phyloP scores from a whole-genome alignment of 2,888 invertebrate species.

The Troilus luridus region DNA sequence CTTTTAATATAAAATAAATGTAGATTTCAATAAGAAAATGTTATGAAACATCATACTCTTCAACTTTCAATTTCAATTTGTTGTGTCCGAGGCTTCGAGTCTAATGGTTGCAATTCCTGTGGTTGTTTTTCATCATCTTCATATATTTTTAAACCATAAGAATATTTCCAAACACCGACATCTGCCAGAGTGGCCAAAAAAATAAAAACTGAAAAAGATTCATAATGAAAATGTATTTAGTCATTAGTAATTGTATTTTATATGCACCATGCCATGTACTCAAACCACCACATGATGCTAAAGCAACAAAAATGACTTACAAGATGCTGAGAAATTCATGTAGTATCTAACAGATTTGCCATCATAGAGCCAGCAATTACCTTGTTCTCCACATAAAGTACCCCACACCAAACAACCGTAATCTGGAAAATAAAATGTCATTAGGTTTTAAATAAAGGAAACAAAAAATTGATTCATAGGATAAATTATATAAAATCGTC shows the following conservation, averaged over 20 bases:
- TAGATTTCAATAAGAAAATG: neutral
- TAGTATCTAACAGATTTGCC: slow-evolving; percentile 67
- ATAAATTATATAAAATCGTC: neutral
- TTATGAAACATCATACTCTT: neutral
- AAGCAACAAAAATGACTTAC: slow-evolving; percentile 64
- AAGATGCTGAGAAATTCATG: slow-evolving; percentile 67
- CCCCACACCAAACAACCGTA: slow-evolving; percentile 70
- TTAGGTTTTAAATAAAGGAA: neutral
- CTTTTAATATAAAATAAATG: neutral
- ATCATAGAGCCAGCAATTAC: slow-evolving; percentile 71
- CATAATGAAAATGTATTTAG: neutral
- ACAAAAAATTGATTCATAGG: neutral
- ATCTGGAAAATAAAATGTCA: slow-evolving; percentile 66
- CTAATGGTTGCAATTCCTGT: slow-evolving; percentile 51
- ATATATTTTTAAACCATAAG: slow-evolving; percentile 67
- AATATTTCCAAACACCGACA: slow-evolving; percentile 67
- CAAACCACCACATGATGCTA: too few species aligned
- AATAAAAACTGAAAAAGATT: slow-evolving; percentile 66
- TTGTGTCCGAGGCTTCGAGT: neutral
- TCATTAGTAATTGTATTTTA: neutral
- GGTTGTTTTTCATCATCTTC: slow-evolving; percentile 65
- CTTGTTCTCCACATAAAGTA: slow-evolving; percentile 68
- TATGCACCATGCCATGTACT: neutral
- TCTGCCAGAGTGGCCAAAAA: slow-evolving; percentile 68
- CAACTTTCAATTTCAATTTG: neutral